Evolutionary conservation across 2,888 invertebrate species (phyloP).

Genomic region (Malacosoma neustria): DNA sequence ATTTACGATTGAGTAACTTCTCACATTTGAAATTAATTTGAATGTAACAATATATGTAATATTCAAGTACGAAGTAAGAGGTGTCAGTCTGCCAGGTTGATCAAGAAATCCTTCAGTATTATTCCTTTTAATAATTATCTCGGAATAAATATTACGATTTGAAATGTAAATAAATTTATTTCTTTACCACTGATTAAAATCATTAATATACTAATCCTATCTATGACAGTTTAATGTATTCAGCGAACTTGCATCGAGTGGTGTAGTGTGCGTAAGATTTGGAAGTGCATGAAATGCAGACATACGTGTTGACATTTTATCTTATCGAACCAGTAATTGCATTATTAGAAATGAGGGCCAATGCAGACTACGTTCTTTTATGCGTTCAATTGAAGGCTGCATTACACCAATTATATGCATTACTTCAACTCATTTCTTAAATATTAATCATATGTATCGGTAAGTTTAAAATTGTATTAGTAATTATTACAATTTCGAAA

Average conservation of each 20-base stretch:
- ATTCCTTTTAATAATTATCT: background rate
- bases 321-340: slow-evolving; percentile 44
- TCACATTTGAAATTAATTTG: too few relatives aligned
- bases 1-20: too few relatives aligned
- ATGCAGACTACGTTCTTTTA: background rate
- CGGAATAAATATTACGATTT: background rate
- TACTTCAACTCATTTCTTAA: too few relatives aligned
- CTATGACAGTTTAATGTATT: slow-evolving; percentile 49
- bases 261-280: slow-evolving; percentile 32
- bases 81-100: background rate
- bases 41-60: too few relatives aligned
- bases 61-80: too few relatives aligned
- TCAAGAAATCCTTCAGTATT: background rate
- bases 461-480: too few relatives aligned
- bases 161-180: slow-evolving; percentile 5
- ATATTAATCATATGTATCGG: too few relatives aligned
- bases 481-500: too few relatives aligned
- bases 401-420: too few relatives aligned
- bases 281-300: slow-evolving; percentile 41
- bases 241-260: slow-evolving; percentile 26
- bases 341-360: slow-evolving; percentile 25
- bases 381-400: slow-evolving; percentile 8
- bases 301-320: slow-evolving; percentile 60
- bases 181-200: background rate
- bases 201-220: slow-evolving; percentile 21